phyloP scores from a whole-genome alignment of 2,888 invertebrate genomes.

The Drosophila lutescens region DNA sequence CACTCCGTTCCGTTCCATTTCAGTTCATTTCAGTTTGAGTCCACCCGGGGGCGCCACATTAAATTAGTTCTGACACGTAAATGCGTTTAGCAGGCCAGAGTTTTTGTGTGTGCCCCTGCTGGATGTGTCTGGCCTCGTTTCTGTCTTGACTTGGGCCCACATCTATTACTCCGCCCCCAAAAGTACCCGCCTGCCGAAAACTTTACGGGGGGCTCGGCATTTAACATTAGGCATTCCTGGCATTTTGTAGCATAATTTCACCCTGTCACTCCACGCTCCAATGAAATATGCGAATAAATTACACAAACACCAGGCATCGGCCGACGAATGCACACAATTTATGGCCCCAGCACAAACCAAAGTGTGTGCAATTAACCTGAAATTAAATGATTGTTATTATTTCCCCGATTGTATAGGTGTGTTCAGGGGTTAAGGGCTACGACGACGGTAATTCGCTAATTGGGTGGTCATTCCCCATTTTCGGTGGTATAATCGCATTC shows the following conservation, averaged over 20 bases:
- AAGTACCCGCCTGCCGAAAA: not conserved
- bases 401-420: conserved; percentile 19
- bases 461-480: not conserved
- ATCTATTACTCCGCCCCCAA: not conserved
- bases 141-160: conserved; percentile 12
- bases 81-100: conserved; percentile 68
- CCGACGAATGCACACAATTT: conserved; percentile 25
- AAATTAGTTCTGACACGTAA: conserved; percentile 81
- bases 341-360: conserved; percentile 33
- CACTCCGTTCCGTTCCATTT: conserved; percentile 7
- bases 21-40: conserved; percentile 10
- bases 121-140: conserved; percentile 28
- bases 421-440: not conserved
- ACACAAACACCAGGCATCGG: conserved; percentile 36
- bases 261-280: conserved; percentile 60
- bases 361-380: conserved; percentile 66
- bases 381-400: conserved; percentile 73
- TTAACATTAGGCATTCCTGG: conserved; percentile 47
- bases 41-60: conserved; percentile 47
- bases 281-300: conserved; percentile 75
- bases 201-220: not conserved
- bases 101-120: conserved; percentile 19
- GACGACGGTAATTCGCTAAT: conserved; percentile 22
- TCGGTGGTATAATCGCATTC: not conserved
- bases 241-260: conserved; percentile 76